A percentile compares a stretch with the other conserved stretches of the same genome.
Evolutionary conservation across 1,140 invertebrate species (phyloP).

Genomic region (Drosophila paulistorum): DNA sequence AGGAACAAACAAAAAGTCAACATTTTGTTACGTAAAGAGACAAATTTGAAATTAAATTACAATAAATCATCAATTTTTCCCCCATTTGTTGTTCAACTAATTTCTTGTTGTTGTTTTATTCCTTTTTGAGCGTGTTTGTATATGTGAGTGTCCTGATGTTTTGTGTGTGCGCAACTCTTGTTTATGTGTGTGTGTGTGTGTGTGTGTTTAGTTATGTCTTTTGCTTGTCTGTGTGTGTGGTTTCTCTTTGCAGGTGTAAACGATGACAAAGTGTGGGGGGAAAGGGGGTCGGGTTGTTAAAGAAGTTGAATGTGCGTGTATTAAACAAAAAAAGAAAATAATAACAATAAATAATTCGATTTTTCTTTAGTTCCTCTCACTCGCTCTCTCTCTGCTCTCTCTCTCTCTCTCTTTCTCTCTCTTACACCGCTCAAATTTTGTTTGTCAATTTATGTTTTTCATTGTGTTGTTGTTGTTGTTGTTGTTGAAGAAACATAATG

Average conservation of each 20-base stretch:
- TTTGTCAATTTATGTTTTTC: constrained; percentile 14
- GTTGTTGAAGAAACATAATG: constrained; percentile 25
- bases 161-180: not conserved
- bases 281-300: not conserved
- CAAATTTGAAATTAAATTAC: not conserved
- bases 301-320: not conserved
- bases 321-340: not conserved
- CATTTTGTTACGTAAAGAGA: not conserved
- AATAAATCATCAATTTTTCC: not conserved
- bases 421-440: constrained; percentile 5
- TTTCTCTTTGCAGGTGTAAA: constrained; percentile 5
- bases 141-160: not conserved
- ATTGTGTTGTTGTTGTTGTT: constrained; percentile 29
- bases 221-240: constrained; percentile 14
- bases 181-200: constrained; percentile 35
- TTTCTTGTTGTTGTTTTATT: constrained; percentile 11
- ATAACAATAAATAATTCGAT: not conserved
- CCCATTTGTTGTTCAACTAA: too few species aligned
- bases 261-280: not conserved
- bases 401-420: not conserved
- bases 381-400: too few species aligned
- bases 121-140: constrained; percentile 3
- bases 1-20: not conserved
- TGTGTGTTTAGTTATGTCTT: constrained; percentile 20
- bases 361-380: too few species aligned